Base-by-base conservation (phyloP, 2,797 vertebrate species). In the Acrocephalus scirpaceus region DNA sequence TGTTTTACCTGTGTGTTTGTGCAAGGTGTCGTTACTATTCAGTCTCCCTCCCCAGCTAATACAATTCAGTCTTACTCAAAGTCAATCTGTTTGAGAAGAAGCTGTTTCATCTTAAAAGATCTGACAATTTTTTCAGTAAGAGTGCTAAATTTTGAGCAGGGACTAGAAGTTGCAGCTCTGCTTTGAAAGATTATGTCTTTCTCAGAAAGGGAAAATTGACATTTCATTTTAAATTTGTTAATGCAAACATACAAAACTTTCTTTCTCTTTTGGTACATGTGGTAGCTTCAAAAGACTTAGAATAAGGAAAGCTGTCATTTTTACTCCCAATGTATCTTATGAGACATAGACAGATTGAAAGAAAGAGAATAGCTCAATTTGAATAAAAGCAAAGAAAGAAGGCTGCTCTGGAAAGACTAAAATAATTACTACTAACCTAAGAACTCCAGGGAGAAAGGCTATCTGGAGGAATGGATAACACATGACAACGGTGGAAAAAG, bases 1-100 rank as follows among this genome's bases (percentile, higher is more conserved):
- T 44, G 3, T 30, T 72, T 6, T 36, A 42, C 7, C 13, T 23
- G 7, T 0, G 4, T 26, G 7, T 38, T 50, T 58, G 29, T 50
- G 7, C 3, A 72, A 30, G 8, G 12, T 56, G 12, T 29, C 2
- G 2, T 29, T 32, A 56, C 16, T 34, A 7, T n/a, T n/a, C 25
- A 18, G 0, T 19, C 5, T 79, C 36, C 2, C 3, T 62, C 3
- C 15, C 1, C 18, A 64, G 27, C 2, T 65, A 60, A 30, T 14
- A 34, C 3, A 34, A 14, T 53, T 56, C 36, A 83, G 6, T 29
- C 23, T 64, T 36, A 47, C 7, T 42, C 13, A 48, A 66, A 74
- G 8, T 60, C 27, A 62, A 5, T 30, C 19, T 60, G 7, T 25
- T 9, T 32, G 21, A 67, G 16, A 75, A 92, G 82, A 66, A 25